Percentiles rank a stretch among this genome's conserved stretches.
Conservation (phyloP, 2,888 invertebrate species). For the Megastigmus dorsalis region DNA sequence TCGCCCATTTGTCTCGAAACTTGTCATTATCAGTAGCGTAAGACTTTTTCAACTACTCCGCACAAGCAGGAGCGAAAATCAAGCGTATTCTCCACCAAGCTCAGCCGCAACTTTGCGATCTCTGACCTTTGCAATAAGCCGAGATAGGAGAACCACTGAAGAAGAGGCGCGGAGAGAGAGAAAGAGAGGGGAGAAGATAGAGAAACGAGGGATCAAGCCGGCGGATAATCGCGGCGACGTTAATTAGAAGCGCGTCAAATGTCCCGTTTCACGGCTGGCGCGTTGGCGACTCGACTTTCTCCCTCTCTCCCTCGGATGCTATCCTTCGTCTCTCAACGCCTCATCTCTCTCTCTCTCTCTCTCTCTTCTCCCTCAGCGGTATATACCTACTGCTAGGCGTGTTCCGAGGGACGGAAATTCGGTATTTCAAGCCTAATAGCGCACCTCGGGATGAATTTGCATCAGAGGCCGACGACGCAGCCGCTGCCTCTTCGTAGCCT, state of each 20-base stretch:
- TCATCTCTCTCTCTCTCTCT: no score
- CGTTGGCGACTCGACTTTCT: neutral
- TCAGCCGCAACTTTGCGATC: no score
- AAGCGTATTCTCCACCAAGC: neutral
- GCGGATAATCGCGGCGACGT: constrained; percentile 24
- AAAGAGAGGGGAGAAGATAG: neutral
- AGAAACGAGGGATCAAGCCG: neutral
- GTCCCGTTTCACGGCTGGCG: neutral
- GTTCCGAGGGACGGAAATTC: constrained; percentile 49
- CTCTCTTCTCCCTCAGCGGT: no score
- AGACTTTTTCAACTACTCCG: neutral
- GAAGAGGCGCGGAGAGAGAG: no score
- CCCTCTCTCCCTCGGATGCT: no score
- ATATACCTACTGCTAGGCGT: no score
- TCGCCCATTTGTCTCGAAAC: constrained; percentile 2
- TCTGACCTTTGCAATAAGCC: no score
- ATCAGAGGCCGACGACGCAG: no score
- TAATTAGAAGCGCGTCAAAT: constrained; percentile 42
- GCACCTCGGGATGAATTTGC: constrained; percentile 58
- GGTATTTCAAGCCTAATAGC: constrained; percentile 59
- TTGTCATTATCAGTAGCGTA: constrained; percentile 15
- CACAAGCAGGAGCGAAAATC: neutral
- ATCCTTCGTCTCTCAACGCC: no score
- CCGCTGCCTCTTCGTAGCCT: no score
- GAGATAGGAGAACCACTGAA: no score